Evolutionary conservation across 2,888 invertebrate genomes (phyloP), one percentile per base, ranked within the genome.

Genomic region (Tanypteryx hageni): DNA sequence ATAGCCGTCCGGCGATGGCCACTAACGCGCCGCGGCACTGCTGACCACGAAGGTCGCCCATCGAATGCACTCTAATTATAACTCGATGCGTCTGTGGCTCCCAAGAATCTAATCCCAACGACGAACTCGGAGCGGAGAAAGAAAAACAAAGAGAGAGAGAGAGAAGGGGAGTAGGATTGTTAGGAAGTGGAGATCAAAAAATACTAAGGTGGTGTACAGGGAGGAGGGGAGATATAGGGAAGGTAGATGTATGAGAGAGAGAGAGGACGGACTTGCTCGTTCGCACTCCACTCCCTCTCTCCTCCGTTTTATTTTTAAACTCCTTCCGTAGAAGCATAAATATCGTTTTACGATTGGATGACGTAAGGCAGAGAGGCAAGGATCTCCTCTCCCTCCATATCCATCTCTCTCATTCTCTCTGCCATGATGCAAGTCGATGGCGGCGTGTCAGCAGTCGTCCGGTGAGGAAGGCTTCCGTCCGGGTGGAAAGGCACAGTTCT

Each of bases 11-110:
- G 18, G 61, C 18, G 27, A 86, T 13, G 64, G 64, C 86, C 13
- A 64, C 61, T 27, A 27, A 16, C 31, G 59, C 86, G 14, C 61
- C 86, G 61, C 61, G 31, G 61, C 8, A 22, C 86, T 31, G 56
- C 59, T 18, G 61, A 86, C 86, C 86, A 61, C 86, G 86, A 86
- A 86, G 86, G 86, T 86, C 86, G 86, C 27, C 59, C 8, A 31
- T 31, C 31, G 86, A 61, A 27, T 86, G 61, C 86, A 61, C 27
- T 86, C 86, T 86, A 86, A 86, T 86, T 64, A 86, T 86, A 86
- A 59, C 86, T 14, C 61, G 11, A 58, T 31, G 61, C 59, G 86
- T 61, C 86, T 18, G 86, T 61, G 86, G 86, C n/a, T 18, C 18
- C 9, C 68, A 18, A n/a, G 68, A 68, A 68, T 68, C 68, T 68